These are phyloP conservation scores for Pomatorhinus ruficollis DNA, from an alignment of 2,113 vertebrate species.

Conservation along the genomic window DNA sequence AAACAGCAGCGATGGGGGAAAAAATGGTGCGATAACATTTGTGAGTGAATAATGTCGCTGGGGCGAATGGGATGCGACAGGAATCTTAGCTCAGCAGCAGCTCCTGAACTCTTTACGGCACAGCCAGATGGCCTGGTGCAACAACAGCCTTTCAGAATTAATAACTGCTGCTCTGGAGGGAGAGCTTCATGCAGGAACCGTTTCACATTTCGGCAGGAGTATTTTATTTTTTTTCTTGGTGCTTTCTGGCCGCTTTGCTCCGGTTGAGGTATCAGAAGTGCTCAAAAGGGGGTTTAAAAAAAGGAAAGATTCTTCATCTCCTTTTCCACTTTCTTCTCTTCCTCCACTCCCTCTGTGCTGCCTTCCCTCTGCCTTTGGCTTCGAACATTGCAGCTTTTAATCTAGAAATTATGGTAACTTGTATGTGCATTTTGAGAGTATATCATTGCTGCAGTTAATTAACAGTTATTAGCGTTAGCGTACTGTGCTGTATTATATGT, in stretches of 20 bases:
- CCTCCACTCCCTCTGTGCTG: conserved; percentile 6
- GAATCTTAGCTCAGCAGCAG: conserved; percentile 70
- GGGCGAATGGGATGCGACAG: conserved; percentile 33
- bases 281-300: conserved; percentile 1
- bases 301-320: background rate
- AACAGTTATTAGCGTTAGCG: conserved; percentile 97
- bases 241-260: conserved; percentile 47
- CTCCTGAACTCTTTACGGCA: conserved; percentile 64
- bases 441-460: conserved; percentile 97
- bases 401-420: conserved; percentile 88
- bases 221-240: background rate
- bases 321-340: background rate
- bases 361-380: conserved; percentile 75
- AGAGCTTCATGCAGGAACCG: conserved; percentile 67
- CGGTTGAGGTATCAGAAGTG: conserved; percentile 12
- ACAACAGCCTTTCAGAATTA: conserved; percentile 81
- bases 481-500: conserved; percentile 91
- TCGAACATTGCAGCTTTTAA: conserved; percentile 82
- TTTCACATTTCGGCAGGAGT: conserved; percentile 65
- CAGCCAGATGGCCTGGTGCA: conserved; percentile 80
- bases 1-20: background rate
- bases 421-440: conserved; percentile 84
- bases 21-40: conserved; percentile 7
- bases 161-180: conserved; percentile 78
- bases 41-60: conserved; percentile 52